phyloP scores from a whole-genome alignment of 2,797 vertebrate species.

The Myripristis murdjan region DNA sequence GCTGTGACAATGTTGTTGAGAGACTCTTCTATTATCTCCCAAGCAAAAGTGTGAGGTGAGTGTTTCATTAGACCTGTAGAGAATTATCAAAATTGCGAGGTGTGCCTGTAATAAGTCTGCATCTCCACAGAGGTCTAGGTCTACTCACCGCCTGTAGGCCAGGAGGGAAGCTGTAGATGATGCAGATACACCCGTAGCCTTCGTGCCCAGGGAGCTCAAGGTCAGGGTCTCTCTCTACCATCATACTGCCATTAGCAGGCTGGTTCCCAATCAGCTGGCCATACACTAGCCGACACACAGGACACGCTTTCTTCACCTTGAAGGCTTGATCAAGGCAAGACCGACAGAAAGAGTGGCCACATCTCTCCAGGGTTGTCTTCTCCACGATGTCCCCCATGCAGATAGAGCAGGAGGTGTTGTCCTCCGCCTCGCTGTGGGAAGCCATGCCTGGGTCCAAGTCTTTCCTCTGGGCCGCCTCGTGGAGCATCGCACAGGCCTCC shows the following conservation, averaged over 20 bases:
- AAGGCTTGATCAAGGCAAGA: slow-evolving; percentile 94
- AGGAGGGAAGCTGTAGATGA: slow-evolving; percentile 96
- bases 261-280: slow-evolving; percentile 95
- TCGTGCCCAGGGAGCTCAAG: slow-evolving; percentile 93
- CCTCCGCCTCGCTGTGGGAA: slow-evolving; percentile 85
- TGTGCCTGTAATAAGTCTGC: background rate
- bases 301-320: slow-evolving; percentile 94
- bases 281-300: slow-evolving; percentile 94
- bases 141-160: slow-evolving; percentile 93
- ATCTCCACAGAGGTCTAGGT: background rate
- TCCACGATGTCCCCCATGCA: slow-evolving; percentile 95
- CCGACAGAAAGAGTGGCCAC: slow-evolving; percentile 93
- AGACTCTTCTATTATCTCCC: background rate
- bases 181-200: slow-evolving; percentile 93
- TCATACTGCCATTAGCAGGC: slow-evolving; percentile 94
- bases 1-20: background rate
- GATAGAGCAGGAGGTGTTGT: slow-evolving; percentile 89
- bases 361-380: slow-evolving; percentile 92
- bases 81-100: background rate
- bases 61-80: background rate
- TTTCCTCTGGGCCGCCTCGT: slow-evolving; percentile 80
- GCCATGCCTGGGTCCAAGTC: slow-evolving; percentile 69
- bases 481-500: slow-evolving; percentile 84
- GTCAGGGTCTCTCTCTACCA: slow-evolving; percentile 92
- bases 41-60: background rate